Base-by-base conservation (phyloP, 2,888 invertebrate species). In the Drosophila siamana region DNA sequence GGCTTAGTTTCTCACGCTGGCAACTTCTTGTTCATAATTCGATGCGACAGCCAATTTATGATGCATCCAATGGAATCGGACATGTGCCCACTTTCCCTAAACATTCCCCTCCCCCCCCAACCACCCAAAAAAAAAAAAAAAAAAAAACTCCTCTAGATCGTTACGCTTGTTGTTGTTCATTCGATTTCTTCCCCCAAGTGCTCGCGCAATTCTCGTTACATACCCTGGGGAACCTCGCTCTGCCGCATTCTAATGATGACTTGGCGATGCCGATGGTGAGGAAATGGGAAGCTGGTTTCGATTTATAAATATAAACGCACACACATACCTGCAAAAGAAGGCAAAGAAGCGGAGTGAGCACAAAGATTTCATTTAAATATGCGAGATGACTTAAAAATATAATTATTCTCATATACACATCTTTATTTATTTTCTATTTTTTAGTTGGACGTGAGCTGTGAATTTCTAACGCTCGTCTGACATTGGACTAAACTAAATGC, bases 31-130 rank as follows among this genome's bases (percentile, higher is more conserved):
- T 65, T 74, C 64, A 78, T 74, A 75, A 78, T 69, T 69, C 79
- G 59, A 55, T 55, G 64, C 40, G 79, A 78, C 78, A 69, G 65
- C 33, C 74, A 78, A 75, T 78, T 78, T 75, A 78, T 78, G 75
- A 61, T 61, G 68, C 79, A 59, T 55, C 55, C 75, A 51, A 65
- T 65, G 38, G 47, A 47, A 41, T 78, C 78, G 69, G 75, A 78
- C 75, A 75, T 74, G 47, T 74, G 79, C 79, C 69, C 69, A 74
- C 28, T 74, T 78, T 72, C 64, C 50, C 60, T 60, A 68, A 78
- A 74, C 61, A 59, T 43, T 73, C 40, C 41, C 62, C 50, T 46
- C 46, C n/a, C n/a, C n/a, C n/a, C n/a, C n/a, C n/a, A n/a, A n/a
- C n/a, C n/a, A n/a, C n/a, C n/a, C n/a, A n/a, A n/a, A n/a, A n/a